These are phyloP conservation scores for Cacatua alba DNA, from an alignment of 2,113 vertebrate species.

Conservation along the genomic window DNA sequence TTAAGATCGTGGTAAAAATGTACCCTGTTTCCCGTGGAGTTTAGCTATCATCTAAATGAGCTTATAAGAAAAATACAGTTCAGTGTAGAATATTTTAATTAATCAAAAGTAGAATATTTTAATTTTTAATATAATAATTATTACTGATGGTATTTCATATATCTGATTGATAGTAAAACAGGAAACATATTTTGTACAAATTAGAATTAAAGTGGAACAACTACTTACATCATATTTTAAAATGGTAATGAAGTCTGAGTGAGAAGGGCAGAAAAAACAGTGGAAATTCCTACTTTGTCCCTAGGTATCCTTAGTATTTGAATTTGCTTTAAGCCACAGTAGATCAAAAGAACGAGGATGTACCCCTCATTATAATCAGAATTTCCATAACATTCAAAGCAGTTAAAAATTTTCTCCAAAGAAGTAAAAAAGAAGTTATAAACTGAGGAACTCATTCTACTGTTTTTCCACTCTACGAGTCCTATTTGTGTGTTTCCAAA, in stretches of 20 bases:
- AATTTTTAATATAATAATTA: not conserved
- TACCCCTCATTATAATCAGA: not conserved
- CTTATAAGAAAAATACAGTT: not conserved
- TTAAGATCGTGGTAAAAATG: not conserved
- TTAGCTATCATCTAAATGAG: not conserved
- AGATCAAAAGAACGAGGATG: not conserved
- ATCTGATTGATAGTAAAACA: not conserved
- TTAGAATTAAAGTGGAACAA: not conserved
- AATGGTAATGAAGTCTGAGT: not conserved
- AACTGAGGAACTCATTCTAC: not conserved
- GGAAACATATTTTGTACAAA: not conserved
- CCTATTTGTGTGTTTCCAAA: not conserved
- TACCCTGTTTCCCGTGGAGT: fast-evolving
- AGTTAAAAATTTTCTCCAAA: not conserved
- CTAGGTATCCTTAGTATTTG: not conserved
- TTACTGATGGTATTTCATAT: not conserved
- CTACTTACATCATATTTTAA: not conserved
- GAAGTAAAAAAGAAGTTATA: not conserved
- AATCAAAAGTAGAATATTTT: not conserved
- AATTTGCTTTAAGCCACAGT: not conserved
- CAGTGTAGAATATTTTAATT: not conserved
- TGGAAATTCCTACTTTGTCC: not conserved
- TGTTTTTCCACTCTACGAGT: not conserved
- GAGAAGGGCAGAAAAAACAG: not conserved
- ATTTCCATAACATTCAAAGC: not conserved